Conservation (phyloP, 2,888 invertebrate genomes). For the Cheilosia vernalis region DNA sequence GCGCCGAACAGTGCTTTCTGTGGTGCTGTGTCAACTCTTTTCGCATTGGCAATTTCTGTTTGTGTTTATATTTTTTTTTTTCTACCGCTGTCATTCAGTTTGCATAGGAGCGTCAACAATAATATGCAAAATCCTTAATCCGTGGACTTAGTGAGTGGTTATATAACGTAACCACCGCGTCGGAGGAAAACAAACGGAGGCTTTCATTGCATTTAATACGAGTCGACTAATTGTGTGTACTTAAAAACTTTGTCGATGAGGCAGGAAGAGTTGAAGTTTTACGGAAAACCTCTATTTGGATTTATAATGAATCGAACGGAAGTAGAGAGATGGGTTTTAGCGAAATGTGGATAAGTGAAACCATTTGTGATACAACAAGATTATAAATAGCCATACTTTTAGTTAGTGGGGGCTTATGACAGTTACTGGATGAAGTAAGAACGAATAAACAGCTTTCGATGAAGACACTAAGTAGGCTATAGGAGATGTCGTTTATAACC, state of each 20-base stretch:
- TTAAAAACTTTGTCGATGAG: not conserved
- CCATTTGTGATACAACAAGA: no score
- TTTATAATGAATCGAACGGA: not conserved
- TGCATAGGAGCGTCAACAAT: constrained; percentile 46
- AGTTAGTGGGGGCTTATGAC: no score
- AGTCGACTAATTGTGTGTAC: constrained; percentile 37
- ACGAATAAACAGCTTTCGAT: no score
- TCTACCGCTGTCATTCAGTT: constrained; percentile 27
- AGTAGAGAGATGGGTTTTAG: not conserved
- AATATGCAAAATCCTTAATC: constrained; percentile 61
- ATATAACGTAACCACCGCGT: not conserved
- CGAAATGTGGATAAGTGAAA: no score
- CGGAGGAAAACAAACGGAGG: not conserved
- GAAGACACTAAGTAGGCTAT: no score
- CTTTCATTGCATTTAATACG: constrained; percentile 27
- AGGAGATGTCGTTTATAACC: no score
- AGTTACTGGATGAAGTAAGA: no score
- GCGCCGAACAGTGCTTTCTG: not conserved
- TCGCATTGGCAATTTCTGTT: not conserved
- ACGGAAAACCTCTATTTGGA: constrained; percentile 1
- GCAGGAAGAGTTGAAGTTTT: not conserved
- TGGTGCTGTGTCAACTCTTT: not conserved
- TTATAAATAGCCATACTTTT: no score
- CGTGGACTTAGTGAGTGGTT: constrained; percentile 49
- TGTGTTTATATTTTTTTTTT: not conserved